Evolutionary conservation across 2,888 invertebrate species (phyloP).

Genomic region (Diaphora mendica): DNA sequence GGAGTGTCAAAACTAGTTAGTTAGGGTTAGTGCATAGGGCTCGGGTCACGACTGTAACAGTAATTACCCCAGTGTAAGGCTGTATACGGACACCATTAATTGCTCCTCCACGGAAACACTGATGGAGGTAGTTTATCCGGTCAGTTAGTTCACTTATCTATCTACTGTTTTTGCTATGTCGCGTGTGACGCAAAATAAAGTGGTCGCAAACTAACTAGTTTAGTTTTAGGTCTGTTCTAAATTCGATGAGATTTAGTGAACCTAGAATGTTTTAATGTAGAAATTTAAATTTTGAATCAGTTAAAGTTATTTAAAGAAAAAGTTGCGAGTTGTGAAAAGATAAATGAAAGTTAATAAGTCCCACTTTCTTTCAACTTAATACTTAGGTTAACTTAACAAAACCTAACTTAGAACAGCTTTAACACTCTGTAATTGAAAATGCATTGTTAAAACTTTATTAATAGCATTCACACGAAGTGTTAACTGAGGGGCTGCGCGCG

Average conservation of each 20-base stretch:
- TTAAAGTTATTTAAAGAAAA: background rate
- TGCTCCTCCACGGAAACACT: slow-evolving; percentile 61
- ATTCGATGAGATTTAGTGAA: slow-evolving; percentile 10
- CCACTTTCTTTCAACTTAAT: slow-evolving; percentile 16
- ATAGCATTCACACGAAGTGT: slow-evolving; percentile 52
- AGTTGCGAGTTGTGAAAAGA: background rate
- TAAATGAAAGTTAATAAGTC: slow-evolving; percentile 6
- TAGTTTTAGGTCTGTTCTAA: slow-evolving; percentile 39
- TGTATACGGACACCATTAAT: slow-evolving; percentile 63
- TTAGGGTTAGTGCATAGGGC: slow-evolving; percentile 54
- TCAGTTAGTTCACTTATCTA: slow-evolving; percentile 55
- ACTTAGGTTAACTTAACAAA: slow-evolving; percentile 37
- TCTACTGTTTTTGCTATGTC: slow-evolving; percentile 48
- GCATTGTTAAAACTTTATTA: slow-evolving; percentile 62
- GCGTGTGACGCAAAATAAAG: slow-evolving; percentile 53
- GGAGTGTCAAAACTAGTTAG: slow-evolving; percentile 51
- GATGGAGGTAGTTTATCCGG: slow-evolving; percentile 63
- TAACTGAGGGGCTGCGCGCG: slow-evolving; percentile 38
- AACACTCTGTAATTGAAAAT: slow-evolving; percentile 64
- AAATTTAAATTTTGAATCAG: background rate
- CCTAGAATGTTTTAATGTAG: slow-evolving; percentile 1
- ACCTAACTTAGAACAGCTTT: slow-evolving; percentile 34
- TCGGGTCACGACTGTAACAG: slow-evolving; percentile 48
- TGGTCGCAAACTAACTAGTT: slow-evolving; percentile 49
- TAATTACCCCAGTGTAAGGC: slow-evolving; percentile 62